A percentile compares a stretch with the other conserved stretches of the same genome.
Conservation (phyloP, 2,888 invertebrate genomes). For the Drosophila pseudotakahashii region DNA sequence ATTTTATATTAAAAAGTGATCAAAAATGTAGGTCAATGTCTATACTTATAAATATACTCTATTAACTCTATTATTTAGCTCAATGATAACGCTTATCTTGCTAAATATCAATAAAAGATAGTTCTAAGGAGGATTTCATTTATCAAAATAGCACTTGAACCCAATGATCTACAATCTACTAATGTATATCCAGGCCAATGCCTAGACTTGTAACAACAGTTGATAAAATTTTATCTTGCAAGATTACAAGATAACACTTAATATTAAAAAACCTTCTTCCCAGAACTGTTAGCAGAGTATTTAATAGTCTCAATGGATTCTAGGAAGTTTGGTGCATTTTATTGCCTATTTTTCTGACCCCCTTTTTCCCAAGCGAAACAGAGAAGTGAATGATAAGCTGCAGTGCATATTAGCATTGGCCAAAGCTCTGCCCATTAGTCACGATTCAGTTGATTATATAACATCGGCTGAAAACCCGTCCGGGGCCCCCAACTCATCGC, state of each 20-base stretch:
- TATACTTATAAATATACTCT: neutral
- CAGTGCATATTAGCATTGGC: slow-evolving; percentile 9
- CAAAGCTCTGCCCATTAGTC: slow-evolving; percentile 30
- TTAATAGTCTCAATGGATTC: slow-evolving; percentile 1
- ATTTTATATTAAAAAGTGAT: slow-evolving; percentile 1
- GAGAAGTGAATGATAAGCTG: slow-evolving; percentile 25
- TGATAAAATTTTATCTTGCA: slow-evolving; percentile 8
- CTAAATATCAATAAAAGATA: neutral
- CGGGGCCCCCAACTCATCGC: slow-evolving; percentile 20
- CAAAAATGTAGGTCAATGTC: neutral
- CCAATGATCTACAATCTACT: neutral
- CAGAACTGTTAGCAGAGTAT: neutral
- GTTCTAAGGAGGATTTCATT: neutral
- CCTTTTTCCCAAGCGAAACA: slow-evolving; percentile 15
- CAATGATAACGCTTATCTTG: neutral
- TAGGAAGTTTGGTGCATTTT: neutral
- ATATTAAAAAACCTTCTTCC: neutral
- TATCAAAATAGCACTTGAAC: neutral
- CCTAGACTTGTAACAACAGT: neutral
- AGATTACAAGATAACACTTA: neutral
- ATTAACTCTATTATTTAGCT: neutral
- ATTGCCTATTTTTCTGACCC: slow-evolving; percentile 14
- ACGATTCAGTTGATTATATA: slow-evolving; percentile 35
- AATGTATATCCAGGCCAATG: too few species aligned
- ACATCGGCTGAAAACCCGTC: slow-evolving; percentile 5